Base-by-base conservation (phyloP, 2,113 vertebrate genomes). In the Salvelinus fontinalis region DNA sequence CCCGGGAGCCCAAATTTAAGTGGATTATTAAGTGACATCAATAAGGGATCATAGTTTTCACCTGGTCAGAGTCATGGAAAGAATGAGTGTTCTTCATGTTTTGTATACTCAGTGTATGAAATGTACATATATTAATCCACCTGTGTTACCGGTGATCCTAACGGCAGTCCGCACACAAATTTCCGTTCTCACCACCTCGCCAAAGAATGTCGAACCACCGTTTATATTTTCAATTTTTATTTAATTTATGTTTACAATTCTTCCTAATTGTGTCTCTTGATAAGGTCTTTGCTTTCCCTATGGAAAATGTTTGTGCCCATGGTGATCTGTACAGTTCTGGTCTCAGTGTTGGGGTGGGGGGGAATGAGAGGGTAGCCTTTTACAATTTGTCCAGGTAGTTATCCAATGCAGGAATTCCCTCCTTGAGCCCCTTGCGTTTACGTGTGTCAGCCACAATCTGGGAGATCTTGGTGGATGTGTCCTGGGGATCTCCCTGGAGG, bases 351-450 rank as follows among this genome's bases (percentile, higher is more conserved):
- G 84, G 69, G 75, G 70, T 70, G 70, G 51, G 64, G 34, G 29
- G 66, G 49, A 29, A 20, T 39, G 39, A 9, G 39, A 39, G 29
- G 66, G 71, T 60, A 66, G 77, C 54, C 27, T 31, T 85, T 92
- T 95, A 97, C 91, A 97, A 87, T 84, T 99, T 98, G 89, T 99
- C 97, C 74, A 98, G 94, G 94, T 95, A 99, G 94, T 98, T 98
- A 83, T 99, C 97, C 75, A 98, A 89, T 6, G 95, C 93, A 0
- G 96, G 95, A 79, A 99, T 90, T 13, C 96, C 97, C 79, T 99
- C 97, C 83, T 98, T 97, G n/a, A 99, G 93, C 76, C 97, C 97
- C 85, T 99, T 99, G 73, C 97, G 95, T 39, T 98, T 99, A 67
- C 96, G 95, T 3, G 95, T 97, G 0, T 97, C 96, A 0, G 89